Base-by-base conservation (phyloP, 1,140 invertebrate genomes). In the Akabosia matsudoensis region DNA sequence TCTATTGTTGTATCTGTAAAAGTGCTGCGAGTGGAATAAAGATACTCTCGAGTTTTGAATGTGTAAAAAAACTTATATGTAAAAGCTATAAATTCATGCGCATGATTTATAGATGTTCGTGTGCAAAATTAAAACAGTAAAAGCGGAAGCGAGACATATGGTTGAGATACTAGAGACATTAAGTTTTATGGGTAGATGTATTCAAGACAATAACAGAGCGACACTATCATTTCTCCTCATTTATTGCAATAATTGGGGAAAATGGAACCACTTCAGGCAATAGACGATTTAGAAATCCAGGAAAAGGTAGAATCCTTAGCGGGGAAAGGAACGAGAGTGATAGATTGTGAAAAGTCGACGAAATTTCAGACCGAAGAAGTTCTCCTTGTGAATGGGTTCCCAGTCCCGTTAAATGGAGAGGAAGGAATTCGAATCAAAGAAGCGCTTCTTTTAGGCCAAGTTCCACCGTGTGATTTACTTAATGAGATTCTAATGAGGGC, bases 241-340 rank as follows among this genome's bases (percentile, higher is more conserved):
- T 45, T 18, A 18, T 45, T 18, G 18, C 18, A 45, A 45, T 45
- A 45, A 45, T 45, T 45, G 7, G 7, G 37, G 54, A 56, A 26
- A 70, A 80, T 80, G 77, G 79, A 80, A 54, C 78, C 75, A 33
- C 80, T 83, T 79, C 75, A 80, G 13, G 75, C 82, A 34, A 91
- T 92, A 89, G 90, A 92, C 83, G 90, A 92, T 84, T 85, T 86
- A 77, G 90, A 92, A 83, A 91, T 92, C 74, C 90, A 92, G 82
- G 91, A 91, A 79, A 92, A 91, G 56, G 91, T 92, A 34, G 91
- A 92, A 84, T 90, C 90, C 74, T 89, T 92, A 70, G 88, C 92
- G 72, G 91, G 91, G 75, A 91, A 90, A 74, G 90, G 90, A 34
- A 90, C 88, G 10, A 90, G 90, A 84, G 90, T 92, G 71, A 88